phyloP scores from a whole-genome alignment of 2,797 vertebrate genomes.

The Cottoperca gobio region DNA sequence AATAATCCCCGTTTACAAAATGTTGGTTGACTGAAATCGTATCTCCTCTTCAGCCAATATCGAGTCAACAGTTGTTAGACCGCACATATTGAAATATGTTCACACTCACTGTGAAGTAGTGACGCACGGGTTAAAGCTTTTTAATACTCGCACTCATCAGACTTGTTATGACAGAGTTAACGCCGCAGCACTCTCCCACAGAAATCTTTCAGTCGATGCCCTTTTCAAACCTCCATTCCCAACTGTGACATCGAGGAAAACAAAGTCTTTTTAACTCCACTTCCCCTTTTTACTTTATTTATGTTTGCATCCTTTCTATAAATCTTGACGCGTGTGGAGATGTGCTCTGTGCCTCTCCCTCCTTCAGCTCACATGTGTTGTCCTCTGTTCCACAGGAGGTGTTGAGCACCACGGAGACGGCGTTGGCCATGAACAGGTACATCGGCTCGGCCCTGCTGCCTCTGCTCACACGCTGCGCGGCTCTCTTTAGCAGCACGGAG shows the following conservation, averaged over 20 bases:
- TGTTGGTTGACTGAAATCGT: too few species aligned
- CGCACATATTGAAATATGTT: too few species aligned
- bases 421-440: constrained; percentile 95
- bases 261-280: not conserved
- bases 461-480: constrained; percentile 93
- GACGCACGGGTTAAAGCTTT: too few species aligned
- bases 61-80: too few species aligned
- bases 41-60: too few species aligned
- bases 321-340: not conserved
- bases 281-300: not conserved
- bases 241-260: not conserved
- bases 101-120: too few species aligned
- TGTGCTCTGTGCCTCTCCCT: not conserved
- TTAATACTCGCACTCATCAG: too few species aligned
- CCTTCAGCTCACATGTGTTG: not conserved
- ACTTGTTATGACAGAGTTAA: too few species aligned
- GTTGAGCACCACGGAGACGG: constrained; percentile 94
- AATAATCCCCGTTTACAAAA: not conserved
- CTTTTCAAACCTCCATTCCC: not conserved
- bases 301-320: too few species aligned
- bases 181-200: too few species aligned
- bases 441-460: constrained; percentile 95
- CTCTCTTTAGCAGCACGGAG: constrained; percentile 93
- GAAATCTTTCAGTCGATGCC: not conserved
- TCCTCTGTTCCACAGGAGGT: constrained; percentile 85